Percentiles rank a stretch among this genome's conserved stretches.
phyloP scores from a whole-genome alignment of 2,888 invertebrate genomes.

The Cheilosia pagana region DNA sequence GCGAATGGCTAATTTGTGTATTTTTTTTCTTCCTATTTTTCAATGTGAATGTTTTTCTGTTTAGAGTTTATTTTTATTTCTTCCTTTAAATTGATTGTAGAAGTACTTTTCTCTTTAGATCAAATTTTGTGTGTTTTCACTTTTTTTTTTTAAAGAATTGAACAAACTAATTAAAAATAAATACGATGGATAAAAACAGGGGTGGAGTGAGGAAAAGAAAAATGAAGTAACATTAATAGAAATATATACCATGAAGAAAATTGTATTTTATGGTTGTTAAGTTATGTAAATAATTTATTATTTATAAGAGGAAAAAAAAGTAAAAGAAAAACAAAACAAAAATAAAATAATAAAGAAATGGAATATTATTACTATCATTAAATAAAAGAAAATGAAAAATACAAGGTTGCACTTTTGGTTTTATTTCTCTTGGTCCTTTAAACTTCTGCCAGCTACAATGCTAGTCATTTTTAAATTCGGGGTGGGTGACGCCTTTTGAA shows the following conservation, averaged over 20 bases:
- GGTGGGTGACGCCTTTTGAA: too few species aligned
- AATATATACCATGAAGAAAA: constrained; percentile 63
- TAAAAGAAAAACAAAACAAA: constrained; percentile 26
- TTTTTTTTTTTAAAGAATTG: constrained; percentile 1
- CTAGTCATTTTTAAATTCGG: too few species aligned
- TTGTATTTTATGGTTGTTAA: constrained; percentile 71
- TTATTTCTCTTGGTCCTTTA: too few species aligned
- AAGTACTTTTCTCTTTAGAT: not conserved
- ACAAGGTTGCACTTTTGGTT: constrained; percentile 8
- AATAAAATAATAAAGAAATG: constrained; percentile 47
- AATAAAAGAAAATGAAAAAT: constrained; percentile 55
- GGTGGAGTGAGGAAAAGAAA: constrained; percentile 38
- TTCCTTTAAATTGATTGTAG: not conserved
- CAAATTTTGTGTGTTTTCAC: constrained; percentile 4
- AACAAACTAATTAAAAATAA: constrained; percentile 22
- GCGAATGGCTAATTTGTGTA: constrained; percentile 37
- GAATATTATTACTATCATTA: constrained; percentile 70
- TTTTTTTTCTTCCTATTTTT: constrained; percentile 20
- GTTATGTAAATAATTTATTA: constrained; percentile 74
- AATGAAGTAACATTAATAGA: constrained; percentile 25
- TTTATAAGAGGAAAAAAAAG: constrained; percentile 59
- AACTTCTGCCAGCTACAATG: too few species aligned
- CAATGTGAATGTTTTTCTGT: constrained; percentile 23
- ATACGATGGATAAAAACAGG: constrained; percentile 24
- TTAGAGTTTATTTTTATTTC: not conserved